These are phyloP conservation scores for Carlito syrichta DNA, from an alignment of 2,113 vertebrate species.

Conservation along the genomic window DNA sequence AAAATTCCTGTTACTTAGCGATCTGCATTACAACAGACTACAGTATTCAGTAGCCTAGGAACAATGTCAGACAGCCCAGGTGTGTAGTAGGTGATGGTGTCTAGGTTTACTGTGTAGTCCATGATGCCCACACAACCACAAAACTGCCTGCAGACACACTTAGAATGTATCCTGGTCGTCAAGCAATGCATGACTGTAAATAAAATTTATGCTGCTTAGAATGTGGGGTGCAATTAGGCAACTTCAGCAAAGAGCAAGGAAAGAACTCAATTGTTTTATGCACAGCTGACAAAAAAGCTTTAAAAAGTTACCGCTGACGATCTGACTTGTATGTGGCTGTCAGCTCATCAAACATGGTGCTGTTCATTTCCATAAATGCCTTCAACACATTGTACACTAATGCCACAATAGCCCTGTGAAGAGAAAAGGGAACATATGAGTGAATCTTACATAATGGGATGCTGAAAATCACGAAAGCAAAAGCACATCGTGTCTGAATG, in stretches of 20 bases:
- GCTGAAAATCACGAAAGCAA: not conserved
- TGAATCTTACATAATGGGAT: conserved; percentile 54
- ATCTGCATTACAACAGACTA: not conserved
- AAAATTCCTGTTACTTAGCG: not conserved
- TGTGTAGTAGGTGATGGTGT: not conserved
- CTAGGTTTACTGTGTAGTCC: not conserved
- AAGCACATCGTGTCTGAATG: not conserved
- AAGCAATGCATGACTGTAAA: not conserved
- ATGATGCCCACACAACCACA: not conserved
- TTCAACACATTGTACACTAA: conserved; percentile 99
- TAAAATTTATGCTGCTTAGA: not conserved
- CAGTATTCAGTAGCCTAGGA: not conserved
- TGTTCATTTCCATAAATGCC: conserved; percentile 99
- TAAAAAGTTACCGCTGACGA: conserved; percentile 97
- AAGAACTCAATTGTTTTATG: conserved; percentile 63
- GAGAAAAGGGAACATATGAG: not conserved
- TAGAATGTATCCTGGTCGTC: not conserved
- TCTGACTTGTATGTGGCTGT: conserved; percentile 99
- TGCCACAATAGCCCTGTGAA: conserved; percentile 95
- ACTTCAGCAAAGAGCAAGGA: conserved; percentile 62
- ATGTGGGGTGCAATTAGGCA: conserved; percentile 14
- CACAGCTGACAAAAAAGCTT: conserved; percentile 83
- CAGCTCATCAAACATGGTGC: conserved; percentile 98
- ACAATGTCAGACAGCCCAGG: not conserved
- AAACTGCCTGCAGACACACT: not conserved